phyloP scores from a whole-genome alignment of 2,888 invertebrate genomes.

The Oligia strigilis region DNA sequence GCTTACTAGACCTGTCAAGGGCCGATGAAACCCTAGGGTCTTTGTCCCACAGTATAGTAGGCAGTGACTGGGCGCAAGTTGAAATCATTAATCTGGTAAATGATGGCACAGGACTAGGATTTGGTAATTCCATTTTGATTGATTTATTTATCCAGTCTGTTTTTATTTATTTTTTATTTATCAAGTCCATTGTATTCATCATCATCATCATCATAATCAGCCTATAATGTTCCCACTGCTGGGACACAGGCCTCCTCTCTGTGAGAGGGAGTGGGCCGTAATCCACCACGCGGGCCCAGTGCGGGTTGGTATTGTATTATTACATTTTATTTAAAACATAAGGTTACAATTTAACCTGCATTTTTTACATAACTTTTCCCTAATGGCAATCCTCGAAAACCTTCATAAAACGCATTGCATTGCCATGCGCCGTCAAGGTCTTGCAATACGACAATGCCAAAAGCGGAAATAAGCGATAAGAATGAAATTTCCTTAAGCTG shows the following conservation, averaged over 20 bases:
- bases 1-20: conserved; percentile 92
- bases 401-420: background rate
- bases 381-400: background rate
- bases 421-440: conserved; percentile 6
- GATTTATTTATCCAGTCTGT: background rate
- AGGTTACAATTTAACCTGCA: background rate
- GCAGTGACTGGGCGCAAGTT: conserved; percentile 98
- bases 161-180: background rate
- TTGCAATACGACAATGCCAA: background rate
- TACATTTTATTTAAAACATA: background rate
- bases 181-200: too few relatives aligned
- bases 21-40: conserved; percentile 88
- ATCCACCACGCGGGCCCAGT: too few relatives aligned
- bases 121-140: conserved; percentile 91
- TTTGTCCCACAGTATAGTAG: conserved; percentile 88
- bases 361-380: background rate
- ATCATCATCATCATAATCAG: too few relatives aligned
- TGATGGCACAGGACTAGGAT: conserved; percentile 99
- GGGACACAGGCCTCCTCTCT: too few relatives aligned
- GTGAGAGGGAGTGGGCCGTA: too few relatives aligned
- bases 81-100: conserved; percentile 99
- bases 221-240: too few relatives aligned
- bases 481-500: conserved; percentile 1
- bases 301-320: too few relatives aligned
- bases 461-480: background rate